phyloP scores from a whole-genome alignment of 2,888 invertebrate genomes.

The Caenorhabditis virilis region DNA sequence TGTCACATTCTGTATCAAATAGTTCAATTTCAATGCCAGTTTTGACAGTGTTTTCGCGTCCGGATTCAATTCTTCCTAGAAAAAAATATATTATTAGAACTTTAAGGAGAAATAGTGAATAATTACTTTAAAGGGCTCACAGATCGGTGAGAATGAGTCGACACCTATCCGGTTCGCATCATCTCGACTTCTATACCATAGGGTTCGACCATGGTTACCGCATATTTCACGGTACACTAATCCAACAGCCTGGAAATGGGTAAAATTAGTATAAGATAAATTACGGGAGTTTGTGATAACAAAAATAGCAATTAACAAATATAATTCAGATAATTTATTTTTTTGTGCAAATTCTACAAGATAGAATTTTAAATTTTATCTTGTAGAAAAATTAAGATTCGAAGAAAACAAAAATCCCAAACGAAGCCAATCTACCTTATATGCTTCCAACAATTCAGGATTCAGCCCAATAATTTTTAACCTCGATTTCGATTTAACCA shows the following conservation, averaged over 20 bases:
- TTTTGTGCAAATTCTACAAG: too few relatives aligned
- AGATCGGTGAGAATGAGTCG: conserved; percentile 59
- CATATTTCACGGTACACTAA: conserved; percentile 64
- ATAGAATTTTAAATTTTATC: too few relatives aligned
- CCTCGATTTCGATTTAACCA: conserved; percentile 50
- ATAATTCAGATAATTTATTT: background rate
- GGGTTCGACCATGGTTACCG: conserved; percentile 52
- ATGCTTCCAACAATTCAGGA: conserved; percentile 55
- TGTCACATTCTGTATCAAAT: conserved; percentile 47
- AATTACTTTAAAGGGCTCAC: conserved; percentile 63
- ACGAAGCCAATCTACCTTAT: conserved; percentile 45
- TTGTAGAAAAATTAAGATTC: too few relatives aligned
- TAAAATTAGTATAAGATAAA: background rate
- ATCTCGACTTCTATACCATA: conserved; percentile 61
- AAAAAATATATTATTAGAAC: conserved; percentile 2
- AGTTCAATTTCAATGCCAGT: conserved; percentile 55
- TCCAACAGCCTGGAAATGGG: conserved; percentile 54
- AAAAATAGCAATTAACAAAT: too few relatives aligned
- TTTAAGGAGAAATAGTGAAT: background rate
- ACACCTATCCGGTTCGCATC: conserved; percentile 61
- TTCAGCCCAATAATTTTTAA: conserved; percentile 57
- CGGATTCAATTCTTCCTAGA: conserved; percentile 62
- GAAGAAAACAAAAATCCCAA: conserved; percentile 3
- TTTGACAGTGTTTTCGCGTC: conserved; percentile 51
- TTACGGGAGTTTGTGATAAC: too few relatives aligned